These are phyloP conservation scores for Sinella curviseta DNA, from an alignment of 1,140 invertebrate species.

Conservation along the genomic window DNA sequence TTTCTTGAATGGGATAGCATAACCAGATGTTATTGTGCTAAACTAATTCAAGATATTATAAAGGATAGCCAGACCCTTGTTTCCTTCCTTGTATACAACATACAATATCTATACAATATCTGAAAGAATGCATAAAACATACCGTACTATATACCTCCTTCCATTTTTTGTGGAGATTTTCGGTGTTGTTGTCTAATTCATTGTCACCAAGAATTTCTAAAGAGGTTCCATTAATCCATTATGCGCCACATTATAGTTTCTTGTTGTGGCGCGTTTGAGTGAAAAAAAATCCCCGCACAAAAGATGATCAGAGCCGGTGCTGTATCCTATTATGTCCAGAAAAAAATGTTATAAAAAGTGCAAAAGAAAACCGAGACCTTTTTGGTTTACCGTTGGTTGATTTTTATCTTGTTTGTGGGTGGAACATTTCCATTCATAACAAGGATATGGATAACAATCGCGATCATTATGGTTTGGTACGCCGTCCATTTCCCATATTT, in stretches of 20 bases:
- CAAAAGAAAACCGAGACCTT: background rate
- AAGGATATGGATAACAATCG: background rate
- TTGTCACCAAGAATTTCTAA: background rate
- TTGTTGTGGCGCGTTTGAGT: slow-evolving; percentile 16
- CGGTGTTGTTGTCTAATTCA: background rate
- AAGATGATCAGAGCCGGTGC: background rate
- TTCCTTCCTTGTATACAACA: background rate
- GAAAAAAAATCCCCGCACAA: slow-evolving; percentile 4
- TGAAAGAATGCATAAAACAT: too few species aligned
- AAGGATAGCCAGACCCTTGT: too few species aligned
- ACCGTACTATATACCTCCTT: too few species aligned
- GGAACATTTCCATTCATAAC: background rate
- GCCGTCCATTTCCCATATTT: too few species aligned
- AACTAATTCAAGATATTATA: too few species aligned
- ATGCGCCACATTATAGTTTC: background rate
- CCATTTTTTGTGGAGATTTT: background rate
- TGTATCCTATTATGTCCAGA: slow-evolving; percentile 13
- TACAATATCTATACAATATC: too few species aligned
- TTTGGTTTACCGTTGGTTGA: background rate
- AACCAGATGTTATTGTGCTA: too few species aligned
- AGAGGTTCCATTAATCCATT: slow-evolving; percentile 2
- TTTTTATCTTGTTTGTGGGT: background rate
- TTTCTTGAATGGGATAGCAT: too few species aligned
- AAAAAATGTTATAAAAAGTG: background rate
- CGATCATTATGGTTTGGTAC: too few species aligned